phyloP scores from a whole-genome alignment of 2,888 invertebrate species.

The Erannis defoliaria region DNA sequence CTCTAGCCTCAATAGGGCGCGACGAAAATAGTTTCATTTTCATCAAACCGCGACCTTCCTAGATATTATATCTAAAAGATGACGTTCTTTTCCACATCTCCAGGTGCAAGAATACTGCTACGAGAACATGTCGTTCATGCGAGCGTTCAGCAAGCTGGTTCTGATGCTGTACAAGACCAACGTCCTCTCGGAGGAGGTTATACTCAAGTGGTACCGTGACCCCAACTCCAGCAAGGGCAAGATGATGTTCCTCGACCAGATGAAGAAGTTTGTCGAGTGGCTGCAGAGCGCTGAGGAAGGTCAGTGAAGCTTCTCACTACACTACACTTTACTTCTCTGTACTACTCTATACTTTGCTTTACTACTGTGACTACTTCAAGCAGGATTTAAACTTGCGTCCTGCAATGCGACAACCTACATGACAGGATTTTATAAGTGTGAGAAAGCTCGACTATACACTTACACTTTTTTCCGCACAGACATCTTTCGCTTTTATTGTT shows the following conservation, averaged over 20 bases:
- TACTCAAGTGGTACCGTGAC: constrained; percentile 98
- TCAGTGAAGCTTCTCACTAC: constrained; percentile 47
- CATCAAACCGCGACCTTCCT: too few relatives aligned
- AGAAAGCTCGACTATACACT: too few relatives aligned
- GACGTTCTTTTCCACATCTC: background rate
- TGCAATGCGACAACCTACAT: too few relatives aligned
- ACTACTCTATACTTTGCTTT: background rate
- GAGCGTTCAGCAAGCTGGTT: constrained; percentile 98
- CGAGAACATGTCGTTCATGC: constrained; percentile 99
- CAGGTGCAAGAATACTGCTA: constrained; percentile 98
- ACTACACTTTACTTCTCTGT: background rate
- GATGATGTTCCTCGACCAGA: constrained; percentile 99
- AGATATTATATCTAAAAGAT: background rate
- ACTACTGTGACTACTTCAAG: too few relatives aligned
- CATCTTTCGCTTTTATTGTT: too few relatives aligned
- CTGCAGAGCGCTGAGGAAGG: constrained; percentile 98
- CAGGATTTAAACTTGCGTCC: too few relatives aligned
- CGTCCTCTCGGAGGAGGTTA: constrained; percentile 97
- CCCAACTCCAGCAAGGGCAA: constrained; percentile 97
- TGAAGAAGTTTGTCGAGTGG: constrained; percentile 99
- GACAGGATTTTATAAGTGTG: too few relatives aligned
- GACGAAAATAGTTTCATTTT: background rate
- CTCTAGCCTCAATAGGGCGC: too few relatives aligned
- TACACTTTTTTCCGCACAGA: too few relatives aligned
- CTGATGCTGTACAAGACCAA: constrained; percentile 98